phyloP scores from a whole-genome alignment of 1,140 invertebrate genomes.

The Cotesia typhae region DNA sequence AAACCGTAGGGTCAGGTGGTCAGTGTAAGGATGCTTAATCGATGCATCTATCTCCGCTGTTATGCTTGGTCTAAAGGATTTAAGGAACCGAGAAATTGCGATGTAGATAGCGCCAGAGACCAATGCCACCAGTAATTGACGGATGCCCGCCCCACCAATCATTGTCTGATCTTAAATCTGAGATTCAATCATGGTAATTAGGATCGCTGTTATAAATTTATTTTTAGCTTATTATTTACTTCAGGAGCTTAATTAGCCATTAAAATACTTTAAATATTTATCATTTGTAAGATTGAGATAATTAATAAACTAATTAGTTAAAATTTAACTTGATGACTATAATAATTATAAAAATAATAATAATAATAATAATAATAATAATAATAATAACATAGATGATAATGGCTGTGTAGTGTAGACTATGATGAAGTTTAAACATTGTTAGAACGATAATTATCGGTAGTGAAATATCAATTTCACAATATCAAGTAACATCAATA shows the following conservation, averaged over 20 bases:
- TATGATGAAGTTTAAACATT: neutral
- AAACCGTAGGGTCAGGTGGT: conserved; percentile 42
- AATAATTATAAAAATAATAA: too few species aligned
- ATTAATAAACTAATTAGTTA: neutral
- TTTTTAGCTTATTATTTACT: too few species aligned
- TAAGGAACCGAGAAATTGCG: conserved; percentile 33
- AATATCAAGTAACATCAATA: conserved; percentile 4
- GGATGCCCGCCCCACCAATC: conserved; percentile 38
- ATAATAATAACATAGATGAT: too few species aligned
- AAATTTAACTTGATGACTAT: too few species aligned
- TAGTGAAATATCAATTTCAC: conserved; percentile 5
- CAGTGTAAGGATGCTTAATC: conserved; percentile 15
- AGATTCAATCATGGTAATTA: conserved; percentile 49
- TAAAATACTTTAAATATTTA: too few species aligned
- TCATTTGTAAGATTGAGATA: neutral
- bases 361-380: too few species aligned
- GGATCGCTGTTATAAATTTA: conserved; percentile 36
- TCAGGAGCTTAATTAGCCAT: too few species aligned
- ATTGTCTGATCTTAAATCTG: conserved; percentile 45
- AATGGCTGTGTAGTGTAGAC: neutral
- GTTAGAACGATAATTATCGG: neutral
- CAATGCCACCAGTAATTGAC: conserved; percentile 46
- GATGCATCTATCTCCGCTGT: neutral
- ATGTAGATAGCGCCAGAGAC: conserved; percentile 19
- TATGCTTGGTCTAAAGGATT: too few species aligned